Percentiles rank a stretch among this genome's conserved stretches.
Conservation (phyloP, 1,140 invertebrate genomes). For the Chironomus tepperi region DNA sequence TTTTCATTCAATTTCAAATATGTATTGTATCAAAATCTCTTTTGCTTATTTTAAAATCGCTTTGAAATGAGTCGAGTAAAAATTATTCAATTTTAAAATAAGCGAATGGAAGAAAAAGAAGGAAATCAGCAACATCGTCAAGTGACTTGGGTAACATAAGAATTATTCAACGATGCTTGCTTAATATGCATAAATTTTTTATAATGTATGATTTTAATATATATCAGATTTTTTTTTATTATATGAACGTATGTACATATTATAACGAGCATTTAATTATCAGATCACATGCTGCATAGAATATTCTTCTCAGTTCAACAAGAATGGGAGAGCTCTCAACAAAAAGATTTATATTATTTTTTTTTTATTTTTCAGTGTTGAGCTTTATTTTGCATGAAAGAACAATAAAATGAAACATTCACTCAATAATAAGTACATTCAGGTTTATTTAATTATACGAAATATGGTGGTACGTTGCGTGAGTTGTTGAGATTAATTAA, state of each 20-base stretch:
- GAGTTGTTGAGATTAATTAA: too few species aligned
- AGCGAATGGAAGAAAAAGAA: not conserved
- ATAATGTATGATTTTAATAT: not conserved
- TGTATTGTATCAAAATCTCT: not conserved
- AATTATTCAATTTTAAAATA: not conserved
- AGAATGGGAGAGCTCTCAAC: not conserved
- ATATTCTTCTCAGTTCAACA: not conserved
- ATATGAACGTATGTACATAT: too few species aligned
- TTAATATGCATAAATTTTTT: not conserved
- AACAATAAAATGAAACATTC: not conserved
- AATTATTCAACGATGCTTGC: not conserved
- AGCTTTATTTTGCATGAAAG: not conserved
- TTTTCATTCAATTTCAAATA: not conserved
- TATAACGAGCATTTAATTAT: constrained; percentile 14
- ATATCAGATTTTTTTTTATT: not conserved
- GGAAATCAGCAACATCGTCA: not conserved
- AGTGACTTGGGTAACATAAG: not conserved
- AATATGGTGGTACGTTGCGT: too few species aligned
- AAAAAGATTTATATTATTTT: not conserved
- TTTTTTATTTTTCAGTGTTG: not conserved
- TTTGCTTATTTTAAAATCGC: not conserved
- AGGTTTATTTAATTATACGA: too few species aligned
- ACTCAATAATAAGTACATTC: not conserved
- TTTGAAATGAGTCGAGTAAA: not conserved
- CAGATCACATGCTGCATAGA: not conserved